Evolutionary conservation across 1,140 invertebrate genomes (phyloP), one percentile per base, ranked within the genome.

Genomic region (Drosophila malerkotliana): DNA sequence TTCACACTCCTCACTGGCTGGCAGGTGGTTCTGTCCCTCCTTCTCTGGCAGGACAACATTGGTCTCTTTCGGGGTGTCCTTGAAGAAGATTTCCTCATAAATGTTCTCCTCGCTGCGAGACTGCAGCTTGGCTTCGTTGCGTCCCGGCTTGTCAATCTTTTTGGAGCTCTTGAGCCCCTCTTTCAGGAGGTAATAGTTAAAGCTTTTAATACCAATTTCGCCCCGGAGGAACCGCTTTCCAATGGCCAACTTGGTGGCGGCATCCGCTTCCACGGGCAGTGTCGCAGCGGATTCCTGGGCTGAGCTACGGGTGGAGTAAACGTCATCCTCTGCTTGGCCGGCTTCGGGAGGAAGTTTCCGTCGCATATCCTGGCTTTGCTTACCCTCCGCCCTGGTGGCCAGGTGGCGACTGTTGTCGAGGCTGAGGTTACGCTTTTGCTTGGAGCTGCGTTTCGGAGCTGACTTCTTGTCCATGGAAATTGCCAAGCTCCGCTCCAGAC

Each of bases 141-240:
- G 77, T 14, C 44, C 44, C 9, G 88, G 85, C 28, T 89, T 90
- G 24, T 80, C 83, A 3, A 80, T 39, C 48, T 91, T 90, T 15
- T 91, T 91, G 0, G 90, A 80, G 47, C 81, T 90, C 60, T 92
- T 92, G 7, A 92, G 37, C 12, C 91, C 91, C 66, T 92, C 91
- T 55, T 92, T 92, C 0, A 92, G 71, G 21, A 92, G 57, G 68
- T 92, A 92, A 55, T 92, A 92, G 59, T 92, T 92, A 72, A 92
- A 92, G 77, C 91, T 92, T 69, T 92, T 92, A 18, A 92, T 92
- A 39, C 91, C 91, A 30, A 92, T 92, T 72, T 92, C 91, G 5
- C 91, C 91, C 28, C 77, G 79, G 12, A 92, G 53, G 15, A 92
- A 90, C 5, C 87, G 85, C 21, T 89, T 73, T 4, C 91, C 91